Conservation (phyloP, 2,888 invertebrate genomes). For the Dryocosmus kuriphilus region DNA sequence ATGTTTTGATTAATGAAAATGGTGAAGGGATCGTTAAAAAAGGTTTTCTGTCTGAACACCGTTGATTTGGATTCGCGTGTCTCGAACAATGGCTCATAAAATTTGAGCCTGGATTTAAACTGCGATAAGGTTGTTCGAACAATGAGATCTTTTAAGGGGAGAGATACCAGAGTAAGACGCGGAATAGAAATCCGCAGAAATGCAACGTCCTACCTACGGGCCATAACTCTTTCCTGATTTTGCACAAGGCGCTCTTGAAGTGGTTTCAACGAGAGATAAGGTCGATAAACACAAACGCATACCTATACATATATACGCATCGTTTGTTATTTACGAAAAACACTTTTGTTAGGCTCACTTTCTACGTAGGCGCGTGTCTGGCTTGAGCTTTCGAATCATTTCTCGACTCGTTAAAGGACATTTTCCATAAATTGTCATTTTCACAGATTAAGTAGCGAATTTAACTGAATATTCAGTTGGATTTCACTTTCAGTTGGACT, state of each 20-base stretch:
- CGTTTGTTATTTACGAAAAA: conserved; percentile 14
- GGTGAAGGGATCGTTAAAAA: conserved; percentile 1
- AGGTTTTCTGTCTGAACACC: conserved; percentile 9
- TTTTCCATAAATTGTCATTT: background rate
- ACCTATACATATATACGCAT: background rate
- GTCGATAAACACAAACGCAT: conserved; percentile 48
- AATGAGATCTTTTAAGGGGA: conserved; percentile 48
- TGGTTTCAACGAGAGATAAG: conserved; percentile 49
- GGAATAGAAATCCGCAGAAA: conserved; percentile 46
- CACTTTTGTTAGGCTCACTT: conserved; percentile 13
- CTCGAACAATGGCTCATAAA: conserved; percentile 38
- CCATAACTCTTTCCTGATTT: conserved; percentile 50
- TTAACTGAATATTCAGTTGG: no score
- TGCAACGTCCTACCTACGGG: conserved; percentile 45
- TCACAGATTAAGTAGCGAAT: background rate
- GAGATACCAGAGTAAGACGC: conserved; percentile 42
- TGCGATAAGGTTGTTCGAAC: conserved; percentile 33
- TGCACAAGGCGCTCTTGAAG: conserved; percentile 52
- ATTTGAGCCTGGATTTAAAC: conserved; percentile 17
- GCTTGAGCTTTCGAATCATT: conserved; percentile 31
- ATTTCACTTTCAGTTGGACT: no score
- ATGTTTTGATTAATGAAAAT: conserved; percentile 1
- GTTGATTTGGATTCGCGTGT: conserved; percentile 36
- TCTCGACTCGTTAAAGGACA: conserved; percentile 14
- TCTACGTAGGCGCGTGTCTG: conserved; percentile 29